phyloP scores from a whole-genome alignment of 1,140 invertebrate species.

The Macrosteles quadrilineatus region DNA sequence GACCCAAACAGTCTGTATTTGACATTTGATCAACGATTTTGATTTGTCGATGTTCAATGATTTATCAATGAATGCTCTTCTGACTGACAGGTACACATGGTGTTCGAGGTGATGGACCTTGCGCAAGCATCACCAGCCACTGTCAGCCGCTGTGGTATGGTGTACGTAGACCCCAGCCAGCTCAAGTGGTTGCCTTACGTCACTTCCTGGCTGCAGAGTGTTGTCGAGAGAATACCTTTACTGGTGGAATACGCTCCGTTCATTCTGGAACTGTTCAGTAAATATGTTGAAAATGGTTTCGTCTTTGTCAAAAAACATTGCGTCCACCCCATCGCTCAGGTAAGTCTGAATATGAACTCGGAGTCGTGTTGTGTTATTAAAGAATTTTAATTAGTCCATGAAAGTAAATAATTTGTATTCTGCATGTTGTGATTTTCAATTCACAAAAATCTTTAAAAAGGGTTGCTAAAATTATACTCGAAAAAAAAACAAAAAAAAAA shows the following conservation, averaged over 20 bases:
- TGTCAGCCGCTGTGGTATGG: slow-evolving; percentile 75
- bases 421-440: too few species aligned
- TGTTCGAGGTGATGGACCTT: slow-evolving; percentile 89
- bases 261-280: slow-evolving; percentile 61
- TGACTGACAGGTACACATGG: slow-evolving; percentile 69
- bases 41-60: too few species aligned
- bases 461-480: too few species aligned
- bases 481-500: too few species aligned
- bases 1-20: too few species aligned
- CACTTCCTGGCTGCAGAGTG: slow-evolving; percentile 72
- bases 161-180: slow-evolving; percentile 83
- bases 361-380: too few species aligned
- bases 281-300: slow-evolving; percentile 64
- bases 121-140: slow-evolving; percentile 87
- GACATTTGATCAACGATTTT: too few species aligned
- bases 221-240: slow-evolving; percentile 56
- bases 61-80: too few species aligned
- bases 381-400: too few species aligned
- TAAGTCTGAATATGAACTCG: slow-evolving; percentile 45
- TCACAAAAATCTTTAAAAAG: too few species aligned
- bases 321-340: slow-evolving; percentile 62
- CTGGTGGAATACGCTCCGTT: slow-evolving; percentile 57
- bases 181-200: slow-evolving; percentile 79
- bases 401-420: too few species aligned
- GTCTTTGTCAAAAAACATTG: slow-evolving; percentile 66